Evolutionary conservation across 2,888 invertebrate genomes (phyloP), one percentile per base, ranked within the genome.

Genomic region (Chrysopilus asiliformis): DNA sequence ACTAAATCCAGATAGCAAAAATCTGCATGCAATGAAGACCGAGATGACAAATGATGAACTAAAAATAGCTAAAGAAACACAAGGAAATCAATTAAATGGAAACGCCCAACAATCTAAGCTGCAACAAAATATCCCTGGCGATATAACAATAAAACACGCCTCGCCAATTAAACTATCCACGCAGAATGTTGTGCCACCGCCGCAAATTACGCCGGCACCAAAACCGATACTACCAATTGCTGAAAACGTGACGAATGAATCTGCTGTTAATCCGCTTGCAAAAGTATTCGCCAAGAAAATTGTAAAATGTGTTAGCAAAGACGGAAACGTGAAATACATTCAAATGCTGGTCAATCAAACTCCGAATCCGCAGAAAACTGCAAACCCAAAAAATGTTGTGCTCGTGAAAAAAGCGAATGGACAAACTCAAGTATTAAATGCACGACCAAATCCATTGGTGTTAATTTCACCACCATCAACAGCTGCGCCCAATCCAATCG

Each of bases 251-350:
- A 26, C 28, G 24, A 17, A n/a, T 19, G 20, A 18, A 34, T 20
- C 14, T 30, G 20, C 36, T 27, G n/a, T n/a, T n/a, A n/a, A n/a
- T n/a, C n/a, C n/a, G n/a, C n/a, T n/a, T n/a, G 25, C 42, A n/a
- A 45, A 48, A 41, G 38, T 50, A 14, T 45, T 51, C 5, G 49
- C 51, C 35, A 51, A 49, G 38, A 53, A 53, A 43, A 35, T 51
- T 5, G 47, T 53, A 1, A 51, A 53, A 30, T 47, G 52, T 20
- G 45, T 54, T 13, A 51, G 53, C 38, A 49, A 52, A 17, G 41
- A 49, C 30, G 52, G 52, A 1, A 53, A 53, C 41, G 42, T 52
- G 3, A 53, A 52, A 41, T 49, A 45, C 32, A 37, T 53, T 29
- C 52, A 50, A 47, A 52, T 53, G 49, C 36, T 51, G 1, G 45